These are phyloP conservation scores for Halichondria panicea DNA, from an alignment of 37 sponge, comb jelly and placozoan genomes.

Conservation along the genomic window DNA sequence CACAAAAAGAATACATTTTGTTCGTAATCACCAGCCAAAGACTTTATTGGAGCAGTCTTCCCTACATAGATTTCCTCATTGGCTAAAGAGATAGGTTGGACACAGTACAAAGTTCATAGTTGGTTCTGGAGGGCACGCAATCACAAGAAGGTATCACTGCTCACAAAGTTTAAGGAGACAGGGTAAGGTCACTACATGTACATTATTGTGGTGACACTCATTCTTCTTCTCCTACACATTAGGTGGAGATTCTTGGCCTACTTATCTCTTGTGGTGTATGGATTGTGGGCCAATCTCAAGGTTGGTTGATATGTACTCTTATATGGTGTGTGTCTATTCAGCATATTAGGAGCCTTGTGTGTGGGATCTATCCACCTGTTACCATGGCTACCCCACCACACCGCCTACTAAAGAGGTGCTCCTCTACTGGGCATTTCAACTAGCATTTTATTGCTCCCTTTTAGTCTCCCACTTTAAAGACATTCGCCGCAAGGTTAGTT, in stretches of 20 bases:
- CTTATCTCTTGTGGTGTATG: not conserved
- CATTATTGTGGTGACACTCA: not conserved
- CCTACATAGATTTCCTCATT: too few species aligned
- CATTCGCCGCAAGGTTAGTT: slow-evolving; percentile 14
- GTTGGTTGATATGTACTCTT: not conserved
- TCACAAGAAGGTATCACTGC: slow-evolving; percentile 13
- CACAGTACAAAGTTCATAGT: slow-evolving; percentile 11
- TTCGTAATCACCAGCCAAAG: too few species aligned
- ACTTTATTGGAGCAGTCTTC: too few species aligned
- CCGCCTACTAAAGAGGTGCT: slow-evolving; percentile 9
- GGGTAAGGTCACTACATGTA: slow-evolving; percentile 8
- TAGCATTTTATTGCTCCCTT: slow-evolving; percentile 30
- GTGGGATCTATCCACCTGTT: slow-evolving; percentile 8
- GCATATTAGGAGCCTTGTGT: slow-evolving; percentile 24
- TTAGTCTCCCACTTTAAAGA: slow-evolving; percentile 8
- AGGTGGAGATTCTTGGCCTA: slow-evolving; percentile 35
- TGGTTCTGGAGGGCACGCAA: slow-evolving; percentile 45
- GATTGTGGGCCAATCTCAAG: slow-evolving; percentile 2
- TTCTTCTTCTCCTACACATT: not conserved
- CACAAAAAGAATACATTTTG: too few species aligned
- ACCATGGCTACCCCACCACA: slow-evolving; percentile 2
- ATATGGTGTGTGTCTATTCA: not conserved
- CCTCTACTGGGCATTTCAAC: slow-evolving; percentile 23
- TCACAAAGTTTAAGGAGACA: slow-evolving; percentile 43
- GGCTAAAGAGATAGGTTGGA: slow-evolving; percentile 38